Evolutionary conservation across 2,113 vertebrate species (phyloP).

Genomic region (Heteronetta atricapilla): DNA sequence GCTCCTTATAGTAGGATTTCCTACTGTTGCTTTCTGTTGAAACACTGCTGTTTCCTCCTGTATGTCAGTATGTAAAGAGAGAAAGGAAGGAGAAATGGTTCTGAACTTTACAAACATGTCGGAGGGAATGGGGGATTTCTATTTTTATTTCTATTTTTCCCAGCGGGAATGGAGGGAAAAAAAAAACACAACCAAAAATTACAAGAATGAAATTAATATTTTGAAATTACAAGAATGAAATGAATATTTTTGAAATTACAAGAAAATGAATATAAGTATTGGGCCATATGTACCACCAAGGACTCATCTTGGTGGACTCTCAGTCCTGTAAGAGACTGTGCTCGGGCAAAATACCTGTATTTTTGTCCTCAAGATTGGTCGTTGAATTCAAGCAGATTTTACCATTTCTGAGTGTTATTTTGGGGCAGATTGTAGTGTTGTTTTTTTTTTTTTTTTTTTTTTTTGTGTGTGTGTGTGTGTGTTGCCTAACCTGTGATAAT

Average conservation of each 20-base stretch:
- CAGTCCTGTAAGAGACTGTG: neutral
- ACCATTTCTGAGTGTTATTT: neutral
- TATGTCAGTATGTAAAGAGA: neutral
- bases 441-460: too few relatives aligned
- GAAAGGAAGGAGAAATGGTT: neutral
- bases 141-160: neutral
- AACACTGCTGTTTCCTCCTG: neutral
- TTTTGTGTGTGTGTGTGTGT: too few relatives aligned
- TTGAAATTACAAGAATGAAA: too few relatives aligned
- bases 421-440: neutral
- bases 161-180: too few relatives aligned
- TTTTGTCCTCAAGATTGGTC: neutral
- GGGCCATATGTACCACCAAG: neutral
- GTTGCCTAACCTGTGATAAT: neutral
- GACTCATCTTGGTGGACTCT: neutral
- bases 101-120: neutral
- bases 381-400: neutral
- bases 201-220: neutral
- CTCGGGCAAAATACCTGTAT: neutral
- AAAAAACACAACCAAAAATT: neutral
- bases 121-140: neutral
- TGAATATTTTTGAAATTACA: too few relatives aligned
- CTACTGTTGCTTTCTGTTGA: neutral
- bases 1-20: neutral
- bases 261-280: rapidly evolving